Evolutionary conservation across 2,888 invertebrate genomes (phyloP).

Genomic region (Keiferia lycopersicella): DNA sequence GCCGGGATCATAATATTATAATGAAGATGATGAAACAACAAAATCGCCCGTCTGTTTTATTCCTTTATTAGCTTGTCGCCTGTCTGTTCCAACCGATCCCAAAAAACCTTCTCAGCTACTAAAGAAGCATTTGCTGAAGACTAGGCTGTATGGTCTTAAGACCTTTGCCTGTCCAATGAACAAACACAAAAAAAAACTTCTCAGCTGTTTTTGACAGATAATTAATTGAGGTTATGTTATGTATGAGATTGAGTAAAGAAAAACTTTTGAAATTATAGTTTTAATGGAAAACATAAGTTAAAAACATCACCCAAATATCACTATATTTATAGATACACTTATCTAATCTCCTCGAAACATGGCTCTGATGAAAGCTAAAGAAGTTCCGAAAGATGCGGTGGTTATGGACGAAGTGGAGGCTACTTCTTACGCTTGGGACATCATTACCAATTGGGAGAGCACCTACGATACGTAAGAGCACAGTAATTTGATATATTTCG

Average conservation of each 20-base stretch:
- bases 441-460: conserved; percentile 82
- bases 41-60: background rate
- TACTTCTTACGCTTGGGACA: conserved; percentile 78
- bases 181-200: no score
- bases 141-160: no score
- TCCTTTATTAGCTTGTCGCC: background rate
- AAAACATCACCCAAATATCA: no score
- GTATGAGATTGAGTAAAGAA: background rate
- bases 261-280: no score
- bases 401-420: conserved; percentile 81
- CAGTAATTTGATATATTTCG: background rate
- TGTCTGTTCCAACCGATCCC: background rate
- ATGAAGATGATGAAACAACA: no score
- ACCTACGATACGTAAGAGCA: conserved; percentile 81
- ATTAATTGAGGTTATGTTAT: background rate
- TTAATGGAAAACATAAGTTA: no score
- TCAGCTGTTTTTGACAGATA: conserved; percentile 20
- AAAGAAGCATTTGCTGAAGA: no score
- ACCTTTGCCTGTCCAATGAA: no score
- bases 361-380: conserved; percentile 76
- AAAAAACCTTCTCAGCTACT: background rate
- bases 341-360: conserved; percentile 50
- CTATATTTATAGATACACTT: no score
- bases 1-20: no score
- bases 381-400: conserved; percentile 83